Conservation (phyloP, 2,888 invertebrate species). For the Corbicula japonica region DNA sequence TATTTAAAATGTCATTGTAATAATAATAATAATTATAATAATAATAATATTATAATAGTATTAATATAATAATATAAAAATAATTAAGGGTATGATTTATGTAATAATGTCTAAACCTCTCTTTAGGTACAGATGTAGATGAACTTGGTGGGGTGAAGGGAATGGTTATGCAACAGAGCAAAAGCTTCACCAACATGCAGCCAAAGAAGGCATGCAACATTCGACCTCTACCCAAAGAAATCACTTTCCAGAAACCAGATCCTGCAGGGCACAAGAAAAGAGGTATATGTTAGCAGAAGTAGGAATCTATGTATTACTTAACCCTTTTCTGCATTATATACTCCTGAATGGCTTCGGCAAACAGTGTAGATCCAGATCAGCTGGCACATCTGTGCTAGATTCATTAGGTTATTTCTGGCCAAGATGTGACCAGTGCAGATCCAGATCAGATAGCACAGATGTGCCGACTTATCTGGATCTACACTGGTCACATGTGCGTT, state of each 20-base stretch:
- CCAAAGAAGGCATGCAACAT: conserved; percentile 79
- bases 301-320: too few species aligned
- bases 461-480: too few species aligned
- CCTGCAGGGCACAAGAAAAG: conserved; percentile 45
- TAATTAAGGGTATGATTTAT: background rate
- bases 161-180: conserved; percentile 78
- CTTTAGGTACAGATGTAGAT: conserved; percentile 80
- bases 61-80: background rate
- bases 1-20: background rate
- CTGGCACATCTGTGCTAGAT: too few species aligned
- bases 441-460: too few species aligned
- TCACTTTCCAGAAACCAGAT: conserved; percentile 69
- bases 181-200: conserved; percentile 77
- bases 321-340: too few species aligned
- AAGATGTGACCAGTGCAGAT: too few species aligned
- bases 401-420: too few species aligned
- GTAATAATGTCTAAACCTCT: background rate
- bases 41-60: background rate
- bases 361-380: too few species aligned
- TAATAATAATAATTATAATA: background rate
- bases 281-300: too few species aligned
- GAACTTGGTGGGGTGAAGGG: conserved; percentile 83
- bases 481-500: too few species aligned
- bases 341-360: too few species aligned
- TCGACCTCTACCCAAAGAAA: conserved; percentile 79